phyloP scores from a whole-genome alignment of 2,113 vertebrate genomes.

The Perccottus glenii region DNA sequence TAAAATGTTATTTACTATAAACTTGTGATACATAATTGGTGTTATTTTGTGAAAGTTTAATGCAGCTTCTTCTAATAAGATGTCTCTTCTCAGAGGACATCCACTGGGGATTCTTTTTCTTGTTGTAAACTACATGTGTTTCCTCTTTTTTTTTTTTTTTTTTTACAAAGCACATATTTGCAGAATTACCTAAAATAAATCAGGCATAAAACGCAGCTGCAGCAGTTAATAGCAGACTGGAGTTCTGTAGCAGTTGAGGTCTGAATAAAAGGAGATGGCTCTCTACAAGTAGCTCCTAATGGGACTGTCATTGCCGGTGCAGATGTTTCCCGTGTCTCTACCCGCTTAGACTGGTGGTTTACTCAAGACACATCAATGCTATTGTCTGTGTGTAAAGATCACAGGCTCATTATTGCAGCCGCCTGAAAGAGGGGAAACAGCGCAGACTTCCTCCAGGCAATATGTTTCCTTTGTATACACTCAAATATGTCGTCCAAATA shows the following conservation, averaged over 20 bases:
- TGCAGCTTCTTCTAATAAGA: no score
- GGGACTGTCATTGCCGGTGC: slow-evolving; percentile 4
- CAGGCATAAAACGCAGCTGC: slow-evolving; percentile 29
- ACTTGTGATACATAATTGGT: no score
- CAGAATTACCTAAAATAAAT: no score
- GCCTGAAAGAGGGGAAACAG: slow-evolving; percentile 41
- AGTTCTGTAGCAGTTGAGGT: slow-evolving; percentile 24
- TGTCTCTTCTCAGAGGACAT: no score
- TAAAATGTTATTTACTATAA: no score
- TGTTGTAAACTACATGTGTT: no score
- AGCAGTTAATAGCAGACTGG: slow-evolving; percentile 18
- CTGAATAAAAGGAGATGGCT: slow-evolving; percentile 4
- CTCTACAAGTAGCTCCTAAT: slow-evolving; percentile 21
- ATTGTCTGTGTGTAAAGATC: slow-evolving; percentile 35
- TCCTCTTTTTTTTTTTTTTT: no score
- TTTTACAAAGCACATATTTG: no score
- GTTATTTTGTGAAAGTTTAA: no score
- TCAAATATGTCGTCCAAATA: not conserved
- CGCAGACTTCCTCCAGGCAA: slow-evolving; percentile 38
- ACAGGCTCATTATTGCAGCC: slow-evolving; percentile 26
- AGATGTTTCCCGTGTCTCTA: slow-evolving; percentile 7
- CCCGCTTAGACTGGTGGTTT: slow-evolving; percentile 18
- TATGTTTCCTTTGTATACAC: slow-evolving; percentile 34
- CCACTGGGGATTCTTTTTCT: no score
- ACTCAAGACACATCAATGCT: slow-evolving; percentile 2